Evolutionary conservation across 2,113 vertebrate species (phyloP), one percentile per base, ranked within the genome.

Genomic region (Rhynchomys soricoides): DNA sequence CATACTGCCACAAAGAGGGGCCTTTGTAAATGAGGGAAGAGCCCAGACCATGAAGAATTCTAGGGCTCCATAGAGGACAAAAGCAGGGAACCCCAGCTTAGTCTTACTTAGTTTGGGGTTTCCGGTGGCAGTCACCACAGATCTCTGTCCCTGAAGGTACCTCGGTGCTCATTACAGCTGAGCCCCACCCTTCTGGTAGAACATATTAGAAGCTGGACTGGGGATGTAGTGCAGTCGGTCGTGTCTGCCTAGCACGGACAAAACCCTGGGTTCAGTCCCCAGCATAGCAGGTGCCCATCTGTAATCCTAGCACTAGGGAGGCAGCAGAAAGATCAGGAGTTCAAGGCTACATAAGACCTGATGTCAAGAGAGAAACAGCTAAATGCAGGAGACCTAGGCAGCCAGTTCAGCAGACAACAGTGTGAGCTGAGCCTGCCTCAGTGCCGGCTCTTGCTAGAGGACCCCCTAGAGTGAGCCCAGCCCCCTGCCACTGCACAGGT

Each of bases 341-440:
- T 55, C 34, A 71, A 87, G 66, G 86, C 43, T 66, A 21, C 82
- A 3, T 34, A 19, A 86, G 82, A 48, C 29, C 59, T 66, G 59
- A 9, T 34, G 26, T 34, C 26, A 22, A 66, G 57, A 22, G 21
- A 83, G 48, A 48, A 29, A 4, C 45, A 86, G 62, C 31, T 40
- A 26, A 74, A 15, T 24, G 37, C 19, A 57, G 0, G 5, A 68
- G 26, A n/a, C 43, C 16, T 4, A 45, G n/a, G 59, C 12, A 48
- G 82, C 5, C 3, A 8, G 66, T 29, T 45, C 7, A 17, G 31
- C 81, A 21, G 3, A 5, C 8, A 15, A 29, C 22, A 15, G 0
- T 0, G 31, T 1, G 7, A 59, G 45, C 40, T 26, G 66, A 24
- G 19, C 16, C 48, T 9, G 9, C 10, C 34, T 89, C 90, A n/a